Percentiles rank a stretch among this genome's conserved stretches.
Conservation (phyloP, 2,797 vertebrate species). For the Girardinus metallicus region DNA sequence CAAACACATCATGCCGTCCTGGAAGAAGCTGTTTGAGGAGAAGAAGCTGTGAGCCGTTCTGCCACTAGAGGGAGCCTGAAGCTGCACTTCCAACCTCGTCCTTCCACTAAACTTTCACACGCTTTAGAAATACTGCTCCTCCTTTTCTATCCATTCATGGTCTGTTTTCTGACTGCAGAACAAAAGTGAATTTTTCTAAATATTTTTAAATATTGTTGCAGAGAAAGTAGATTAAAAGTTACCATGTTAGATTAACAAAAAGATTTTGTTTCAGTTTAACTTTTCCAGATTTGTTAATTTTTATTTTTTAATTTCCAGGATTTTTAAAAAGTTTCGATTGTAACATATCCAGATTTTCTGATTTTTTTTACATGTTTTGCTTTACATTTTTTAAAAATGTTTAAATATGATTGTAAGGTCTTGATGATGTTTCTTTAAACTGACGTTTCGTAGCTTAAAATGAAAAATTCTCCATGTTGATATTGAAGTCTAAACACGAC, state of each 20-base stretch:
- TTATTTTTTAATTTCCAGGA: too few relatives aligned
- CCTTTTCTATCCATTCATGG: too few relatives aligned
- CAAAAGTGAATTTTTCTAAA: too few relatives aligned
- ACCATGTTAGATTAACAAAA: not conserved
- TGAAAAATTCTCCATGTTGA: not conserved
- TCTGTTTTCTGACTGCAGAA: not conserved
- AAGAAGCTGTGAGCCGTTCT: slow-evolving; percentile 68
- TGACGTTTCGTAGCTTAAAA: not conserved
- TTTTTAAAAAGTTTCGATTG: not conserved
- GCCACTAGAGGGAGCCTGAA: slow-evolving; percentile 26
- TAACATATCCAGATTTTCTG: not conserved
- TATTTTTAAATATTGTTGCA: too few relatives aligned
- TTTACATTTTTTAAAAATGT: not conserved
- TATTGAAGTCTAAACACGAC: not conserved
- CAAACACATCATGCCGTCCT: slow-evolving; percentile 74
- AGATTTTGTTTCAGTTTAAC: not conserved
- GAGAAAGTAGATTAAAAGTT: not conserved
- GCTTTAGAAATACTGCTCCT: not conserved
- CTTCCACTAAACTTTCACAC: not conserved
- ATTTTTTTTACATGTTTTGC: not conserved
- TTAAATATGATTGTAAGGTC: too few relatives aligned
- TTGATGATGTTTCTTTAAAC: not conserved
- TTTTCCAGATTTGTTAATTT: too few relatives aligned
- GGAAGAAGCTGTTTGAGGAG: slow-evolving; percentile 77
- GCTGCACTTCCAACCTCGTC: too few relatives aligned